Evolutionary conservation across 2,797 vertebrate genomes (phyloP), one percentile per base, ranked within the genome.

Genomic region (Aplochiton taeniatus): DNA sequence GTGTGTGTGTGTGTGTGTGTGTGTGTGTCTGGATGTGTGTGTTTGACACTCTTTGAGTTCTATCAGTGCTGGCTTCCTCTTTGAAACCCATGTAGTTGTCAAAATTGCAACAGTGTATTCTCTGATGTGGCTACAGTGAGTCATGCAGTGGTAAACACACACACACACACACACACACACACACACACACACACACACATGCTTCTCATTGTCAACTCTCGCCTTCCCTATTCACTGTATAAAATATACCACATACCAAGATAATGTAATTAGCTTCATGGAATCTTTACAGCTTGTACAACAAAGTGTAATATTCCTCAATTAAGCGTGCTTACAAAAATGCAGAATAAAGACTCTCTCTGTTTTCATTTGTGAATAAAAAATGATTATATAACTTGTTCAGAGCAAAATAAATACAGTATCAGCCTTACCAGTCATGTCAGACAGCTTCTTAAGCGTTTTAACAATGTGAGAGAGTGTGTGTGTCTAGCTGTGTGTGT

Each of bases 91-190:
- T 49, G 47, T 80, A 82, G 87, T 87, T 85, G 83, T 90, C 87
- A 80, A 76, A 68, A 84, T 86, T 88, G 85, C 79, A 78, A 74
- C 83, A 79, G 78, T 78, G 74, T 51, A 59, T 71, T 79, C 78
- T 90, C 75, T 88, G 86, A 88, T 89, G 90, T 89, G 90, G 89
- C 78, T 80, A 3, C 31, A 77, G 53, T 88, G 87, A 90, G 79
- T 90, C 89, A 90, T 80, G 62, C 61, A 88, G 87, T 86, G 90
- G 86, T 88, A 80, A 89, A 86, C 83, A 86, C 76, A 87, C 81
- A 82, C 76, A 82, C 79, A 80, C 78, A 77, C 66, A 58, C 81
- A 77, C 55, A 66, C 62, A 53, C 54, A 45, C 17, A 58, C 62
- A 54, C 48, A 60, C 47, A 44, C 61, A 18, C 53, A 51, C 59